Conservation (phyloP, 2,797 vertebrate genomes). For the Etheostoma nigrum region DNA sequence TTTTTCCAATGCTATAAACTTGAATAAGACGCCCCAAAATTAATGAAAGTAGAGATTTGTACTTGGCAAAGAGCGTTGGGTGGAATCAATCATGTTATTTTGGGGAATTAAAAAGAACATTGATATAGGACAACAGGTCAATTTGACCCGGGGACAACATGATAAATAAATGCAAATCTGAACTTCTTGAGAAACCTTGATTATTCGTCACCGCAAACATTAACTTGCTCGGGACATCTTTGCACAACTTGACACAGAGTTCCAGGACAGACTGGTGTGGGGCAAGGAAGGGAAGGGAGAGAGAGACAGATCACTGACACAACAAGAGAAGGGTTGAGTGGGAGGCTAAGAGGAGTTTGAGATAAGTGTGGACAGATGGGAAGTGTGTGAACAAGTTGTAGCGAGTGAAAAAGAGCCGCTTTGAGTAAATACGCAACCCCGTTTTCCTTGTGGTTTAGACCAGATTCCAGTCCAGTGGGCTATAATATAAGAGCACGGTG, state of each 20-base stretch:
- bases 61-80: no score
- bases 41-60: no score
- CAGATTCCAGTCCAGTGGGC: slow-evolving; percentile 6
- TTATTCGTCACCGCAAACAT: neutral
- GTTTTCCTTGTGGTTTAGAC: slow-evolving; percentile 3
- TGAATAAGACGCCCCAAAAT: no score
- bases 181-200: neutral
- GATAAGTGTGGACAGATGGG: slow-evolving; percentile 46
- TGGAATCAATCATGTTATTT: no score
- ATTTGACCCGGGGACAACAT: no score
- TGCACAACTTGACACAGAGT: neutral
- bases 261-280: neutral
- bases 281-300: slow-evolving; percentile 5
- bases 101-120: no score
- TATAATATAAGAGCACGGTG: slow-evolving; percentile 25
- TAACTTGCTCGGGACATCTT: neutral
- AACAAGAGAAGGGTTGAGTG: slow-evolving; percentile 28
- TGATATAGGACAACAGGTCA: no score
- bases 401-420: slow-evolving; percentile 18
- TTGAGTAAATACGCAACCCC: slow-evolving; percentile 32
- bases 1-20: no score
- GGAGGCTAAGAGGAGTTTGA: slow-evolving; percentile 20
- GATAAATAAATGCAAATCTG: neutral
- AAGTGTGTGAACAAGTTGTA: slow-evolving; percentile 37
- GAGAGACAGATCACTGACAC: slow-evolving; percentile 29